Percentiles rank a stretch among this genome's conserved stretches.
phyloP scores from a whole-genome alignment of 2,113 vertebrate species.

The Sylvia atricapilla region DNA sequence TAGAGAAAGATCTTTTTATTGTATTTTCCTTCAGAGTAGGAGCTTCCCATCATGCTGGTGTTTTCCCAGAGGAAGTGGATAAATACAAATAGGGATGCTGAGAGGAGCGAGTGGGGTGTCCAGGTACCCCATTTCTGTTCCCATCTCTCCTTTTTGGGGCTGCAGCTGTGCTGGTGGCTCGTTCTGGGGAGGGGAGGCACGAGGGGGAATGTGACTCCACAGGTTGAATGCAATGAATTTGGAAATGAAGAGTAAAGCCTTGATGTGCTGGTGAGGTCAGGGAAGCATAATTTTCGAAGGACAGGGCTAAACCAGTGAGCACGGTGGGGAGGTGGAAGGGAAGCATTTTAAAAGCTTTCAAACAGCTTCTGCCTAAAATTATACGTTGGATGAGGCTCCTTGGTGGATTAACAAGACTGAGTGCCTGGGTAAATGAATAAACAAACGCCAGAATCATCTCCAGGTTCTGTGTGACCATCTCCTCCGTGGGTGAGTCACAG shows the following conservation, averaged over 20 bases:
- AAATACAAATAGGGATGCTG: not conserved
- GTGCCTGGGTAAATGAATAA: not conserved
- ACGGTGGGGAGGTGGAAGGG: not conserved
- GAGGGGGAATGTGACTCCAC: fast-evolving
- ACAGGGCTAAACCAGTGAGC: fast-evolving
- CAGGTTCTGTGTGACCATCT: not conserved
- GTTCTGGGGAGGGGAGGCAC: not conserved
- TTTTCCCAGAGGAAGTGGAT: not conserved
- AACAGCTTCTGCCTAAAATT: not conserved
- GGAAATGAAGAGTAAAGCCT: not conserved
- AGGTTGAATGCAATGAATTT: not conserved
- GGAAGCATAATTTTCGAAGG: not conserved
- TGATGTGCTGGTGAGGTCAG: not conserved
- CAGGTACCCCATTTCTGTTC: fast-evolving
- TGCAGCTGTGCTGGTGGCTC: not conserved
- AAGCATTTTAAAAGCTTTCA: not conserved
- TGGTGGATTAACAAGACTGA: not conserved
- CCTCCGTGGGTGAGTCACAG: not conserved
- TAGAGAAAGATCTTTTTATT: not conserved
- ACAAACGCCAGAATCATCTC: not conserved
- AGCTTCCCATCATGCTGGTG: not conserved
- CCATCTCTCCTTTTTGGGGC: fast-evolving
- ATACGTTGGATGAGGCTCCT: not conserved
- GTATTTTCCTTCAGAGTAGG: not conserved
- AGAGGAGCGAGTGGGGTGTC: fast-evolving